These are phyloP conservation scores for Smutsia temminckii DNA, from an alignment of 2,797 vertebrate species.

Conservation along the genomic window DNA sequence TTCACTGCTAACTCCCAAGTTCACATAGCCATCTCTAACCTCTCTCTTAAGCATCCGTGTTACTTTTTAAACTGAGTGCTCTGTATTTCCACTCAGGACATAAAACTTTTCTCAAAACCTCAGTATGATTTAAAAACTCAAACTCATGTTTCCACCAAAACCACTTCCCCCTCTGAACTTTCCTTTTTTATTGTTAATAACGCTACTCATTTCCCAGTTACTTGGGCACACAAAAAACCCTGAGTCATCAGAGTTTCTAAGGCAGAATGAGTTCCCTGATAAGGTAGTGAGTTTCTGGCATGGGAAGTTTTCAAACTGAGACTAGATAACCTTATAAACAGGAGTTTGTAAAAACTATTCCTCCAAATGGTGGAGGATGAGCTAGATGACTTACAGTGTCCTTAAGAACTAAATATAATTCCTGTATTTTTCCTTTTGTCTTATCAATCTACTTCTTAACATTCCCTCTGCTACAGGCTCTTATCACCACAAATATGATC, in stretches of 20 bases:
- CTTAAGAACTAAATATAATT: not conserved
- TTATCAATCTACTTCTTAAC: not conserved
- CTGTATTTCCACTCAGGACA: not conserved
- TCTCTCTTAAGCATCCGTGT: not conserved
- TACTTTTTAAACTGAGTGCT: slow-evolving; percentile 3
- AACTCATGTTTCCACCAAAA: not conserved
- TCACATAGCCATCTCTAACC: not conserved
- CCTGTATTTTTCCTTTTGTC: not conserved
- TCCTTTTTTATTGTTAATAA: not conserved
- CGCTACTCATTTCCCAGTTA: not conserved
- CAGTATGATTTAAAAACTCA: not conserved
- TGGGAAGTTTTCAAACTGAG: not conserved
- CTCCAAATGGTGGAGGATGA: not conserved
- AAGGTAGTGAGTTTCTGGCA: not conserved
- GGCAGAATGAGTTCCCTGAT: not conserved
- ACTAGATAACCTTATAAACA: not conserved
- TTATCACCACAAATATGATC: not conserved
- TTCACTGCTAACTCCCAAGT: not conserved
- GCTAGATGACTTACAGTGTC: not conserved
- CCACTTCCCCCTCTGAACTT: not conserved
- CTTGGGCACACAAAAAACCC: not conserved
- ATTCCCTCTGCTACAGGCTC: not conserved
- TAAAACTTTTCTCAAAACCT: not conserved
- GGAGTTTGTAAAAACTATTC: not conserved
- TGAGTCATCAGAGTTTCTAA: not conserved